Conservation (phyloP, 2,888 invertebrate species). For the Acleris literana region DNA sequence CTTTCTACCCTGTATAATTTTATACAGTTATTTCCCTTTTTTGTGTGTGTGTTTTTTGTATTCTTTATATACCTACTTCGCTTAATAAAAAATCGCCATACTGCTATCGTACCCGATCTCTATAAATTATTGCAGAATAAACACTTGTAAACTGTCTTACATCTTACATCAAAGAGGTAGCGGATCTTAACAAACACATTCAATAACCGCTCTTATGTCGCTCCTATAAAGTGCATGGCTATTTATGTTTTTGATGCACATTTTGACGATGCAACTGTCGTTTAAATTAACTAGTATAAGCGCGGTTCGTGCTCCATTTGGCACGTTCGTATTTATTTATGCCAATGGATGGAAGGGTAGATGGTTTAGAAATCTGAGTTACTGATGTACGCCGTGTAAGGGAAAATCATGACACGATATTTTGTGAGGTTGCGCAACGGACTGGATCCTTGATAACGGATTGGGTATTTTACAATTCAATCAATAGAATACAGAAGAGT, state of each 20-base stretch:
- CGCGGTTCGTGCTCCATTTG: slow-evolving; percentile 71
- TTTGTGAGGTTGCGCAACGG: slow-evolving; percentile 41
- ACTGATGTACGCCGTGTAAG: slow-evolving; percentile 52
- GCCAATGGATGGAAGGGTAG: slow-evolving; percentile 60
- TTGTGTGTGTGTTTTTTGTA: too few species aligned
- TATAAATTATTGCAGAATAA: slow-evolving; percentile 14
- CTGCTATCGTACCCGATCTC: slow-evolving; percentile 1
- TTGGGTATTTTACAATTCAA: too few species aligned
- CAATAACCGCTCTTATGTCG: slow-evolving; percentile 1
- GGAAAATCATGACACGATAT: slow-evolving; percentile 49
- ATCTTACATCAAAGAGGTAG: slow-evolving; percentile 11
- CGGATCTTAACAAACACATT: background rate
- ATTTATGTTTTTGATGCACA: slow-evolving; percentile 32
- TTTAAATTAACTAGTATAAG: slow-evolving; percentile 59
- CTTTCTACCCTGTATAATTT: too few species aligned
- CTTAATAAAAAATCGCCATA: background rate
- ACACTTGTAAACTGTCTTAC: slow-evolving; percentile 28
- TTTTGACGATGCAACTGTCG: slow-evolving; percentile 36
- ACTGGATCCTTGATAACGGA: too few species aligned
- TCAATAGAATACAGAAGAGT: too few species aligned
- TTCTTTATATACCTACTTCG: too few species aligned
- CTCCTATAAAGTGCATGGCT: slow-evolving; percentile 5
- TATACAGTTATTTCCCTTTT: too few species aligned
- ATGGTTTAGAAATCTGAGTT: slow-evolving; percentile 77
- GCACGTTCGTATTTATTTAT: slow-evolving; percentile 72